Conservation (phyloP, 2,113 vertebrate species). For the Zeus faber region DNA sequence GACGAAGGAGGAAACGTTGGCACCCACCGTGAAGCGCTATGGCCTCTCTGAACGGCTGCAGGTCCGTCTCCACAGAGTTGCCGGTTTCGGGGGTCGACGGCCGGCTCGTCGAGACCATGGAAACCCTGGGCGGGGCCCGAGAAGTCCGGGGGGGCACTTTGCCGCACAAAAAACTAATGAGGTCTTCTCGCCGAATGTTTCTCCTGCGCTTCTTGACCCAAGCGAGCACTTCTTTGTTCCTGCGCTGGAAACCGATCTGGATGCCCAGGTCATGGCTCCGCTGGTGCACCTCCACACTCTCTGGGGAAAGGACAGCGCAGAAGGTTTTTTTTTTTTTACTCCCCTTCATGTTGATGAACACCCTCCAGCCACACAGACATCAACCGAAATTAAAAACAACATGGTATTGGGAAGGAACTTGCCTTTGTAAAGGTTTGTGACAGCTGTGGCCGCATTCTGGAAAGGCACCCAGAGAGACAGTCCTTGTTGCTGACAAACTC, state of each 20-base stretch:
- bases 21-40: conserved; percentile 95
- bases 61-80: conserved; percentile 95
- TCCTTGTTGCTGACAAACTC: conserved; percentile 97
- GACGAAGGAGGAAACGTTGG: neutral
- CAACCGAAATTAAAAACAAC: neutral
- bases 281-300: conserved; percentile 93
- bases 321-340: neutral
- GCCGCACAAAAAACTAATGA: conserved; percentile 98
- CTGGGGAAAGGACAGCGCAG: conserved; percentile 62
- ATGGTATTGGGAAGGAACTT: conserved; percentile 33
- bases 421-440: conserved; percentile 99
- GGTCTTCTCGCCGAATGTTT: conserved; percentile 96
- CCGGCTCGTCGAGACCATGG: conserved; percentile 92
- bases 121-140: conserved; percentile 89
- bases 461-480: conserved; percentile 97
- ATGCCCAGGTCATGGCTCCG: conserved; percentile 95
- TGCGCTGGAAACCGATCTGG: conserved; percentile 93
- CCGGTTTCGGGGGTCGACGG: conserved; percentile 89
- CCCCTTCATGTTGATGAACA: neutral
- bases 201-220: conserved; percentile 98
- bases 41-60: conserved; percentile 99
- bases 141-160: conserved; percentile 94
- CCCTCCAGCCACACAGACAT: neutral
- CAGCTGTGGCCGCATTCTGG: conserved; percentile 96
- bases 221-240: conserved; percentile 96